Conservation (phyloP, 2,113 vertebrate species). For the Tetrax tetrax region DNA sequence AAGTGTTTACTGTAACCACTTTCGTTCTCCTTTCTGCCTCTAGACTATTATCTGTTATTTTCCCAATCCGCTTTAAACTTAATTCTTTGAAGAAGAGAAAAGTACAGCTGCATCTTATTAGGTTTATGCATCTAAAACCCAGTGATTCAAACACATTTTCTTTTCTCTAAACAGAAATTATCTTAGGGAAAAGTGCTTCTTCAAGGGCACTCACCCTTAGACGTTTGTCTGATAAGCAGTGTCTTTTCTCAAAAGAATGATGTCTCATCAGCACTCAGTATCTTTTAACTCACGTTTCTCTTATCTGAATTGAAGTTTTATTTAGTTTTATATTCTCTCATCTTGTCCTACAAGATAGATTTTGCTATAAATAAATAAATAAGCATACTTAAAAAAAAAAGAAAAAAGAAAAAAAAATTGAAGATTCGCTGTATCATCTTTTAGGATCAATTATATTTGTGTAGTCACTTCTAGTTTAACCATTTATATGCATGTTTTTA, state of each 20-base stretch:
- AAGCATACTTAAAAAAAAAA: neutral
- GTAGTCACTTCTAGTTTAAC: neutral
- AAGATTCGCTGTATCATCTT: neutral
- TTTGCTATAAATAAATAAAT: too few species aligned
- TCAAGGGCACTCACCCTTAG: neutral
- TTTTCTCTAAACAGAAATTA: neutral
- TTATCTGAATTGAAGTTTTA: neutral
- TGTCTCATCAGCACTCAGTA: neutral
- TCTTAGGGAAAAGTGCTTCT: neutral
- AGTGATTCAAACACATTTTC: neutral
- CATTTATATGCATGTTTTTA: neutral
- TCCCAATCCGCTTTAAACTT: neutral
- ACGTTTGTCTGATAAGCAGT: neutral
- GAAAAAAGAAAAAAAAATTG: neutral
- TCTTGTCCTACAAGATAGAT: neutral
- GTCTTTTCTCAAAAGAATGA: neutral
- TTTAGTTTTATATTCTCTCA: neutral
- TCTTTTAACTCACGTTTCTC: neutral
- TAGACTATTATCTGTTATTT: neutral
- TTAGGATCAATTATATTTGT: neutral
- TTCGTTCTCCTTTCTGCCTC: neutral
- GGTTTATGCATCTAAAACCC: neutral
- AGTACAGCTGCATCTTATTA: neutral
- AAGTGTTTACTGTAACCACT: neutral
- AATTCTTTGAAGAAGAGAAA: neutral